Conservation (phyloP, 2,888 invertebrate species). For the Epiblema foenella region DNA sequence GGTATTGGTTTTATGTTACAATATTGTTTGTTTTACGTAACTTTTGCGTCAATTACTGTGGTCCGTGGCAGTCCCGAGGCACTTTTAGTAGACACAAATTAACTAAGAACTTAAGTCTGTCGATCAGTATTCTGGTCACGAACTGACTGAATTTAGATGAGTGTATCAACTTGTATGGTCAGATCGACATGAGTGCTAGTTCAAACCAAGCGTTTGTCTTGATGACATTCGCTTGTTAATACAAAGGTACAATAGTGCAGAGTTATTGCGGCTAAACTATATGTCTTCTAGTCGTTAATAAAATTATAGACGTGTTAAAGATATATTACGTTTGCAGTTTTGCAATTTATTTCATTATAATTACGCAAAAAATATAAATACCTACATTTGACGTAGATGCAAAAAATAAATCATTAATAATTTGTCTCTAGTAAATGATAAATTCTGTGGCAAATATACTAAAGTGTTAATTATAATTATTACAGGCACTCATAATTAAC, state of each 20-base stretch:
- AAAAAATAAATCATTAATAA: too few relatives aligned
- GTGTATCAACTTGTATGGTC: constrained; percentile 72
- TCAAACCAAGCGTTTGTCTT: constrained; percentile 55
- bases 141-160: constrained; percentile 75
- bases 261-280: neutral
- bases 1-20: constrained; percentile 57
- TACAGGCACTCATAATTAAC: too few relatives aligned
- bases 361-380: too few relatives aligned
- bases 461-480: too few relatives aligned
- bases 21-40: constrained; percentile 61
- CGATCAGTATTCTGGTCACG: constrained; percentile 71
- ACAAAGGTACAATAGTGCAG: neutral
- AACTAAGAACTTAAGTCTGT: constrained; percentile 63
- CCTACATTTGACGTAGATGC: too few relatives aligned
- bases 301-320: too few relatives aligned
- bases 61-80: constrained; percentile 66
- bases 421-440: too few relatives aligned
- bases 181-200: constrained; percentile 54
- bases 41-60: constrained; percentile 67
- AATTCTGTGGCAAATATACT: too few relatives aligned
- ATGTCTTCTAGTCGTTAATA: neutral
- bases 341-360: too few relatives aligned
- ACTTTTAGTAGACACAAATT: constrained; percentile 67
- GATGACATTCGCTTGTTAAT: constrained; percentile 1
- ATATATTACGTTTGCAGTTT: too few relatives aligned